Base-by-base conservation (phyloP, 2,797 vertebrate genomes). In the Leptatherina wallacei region DNA sequence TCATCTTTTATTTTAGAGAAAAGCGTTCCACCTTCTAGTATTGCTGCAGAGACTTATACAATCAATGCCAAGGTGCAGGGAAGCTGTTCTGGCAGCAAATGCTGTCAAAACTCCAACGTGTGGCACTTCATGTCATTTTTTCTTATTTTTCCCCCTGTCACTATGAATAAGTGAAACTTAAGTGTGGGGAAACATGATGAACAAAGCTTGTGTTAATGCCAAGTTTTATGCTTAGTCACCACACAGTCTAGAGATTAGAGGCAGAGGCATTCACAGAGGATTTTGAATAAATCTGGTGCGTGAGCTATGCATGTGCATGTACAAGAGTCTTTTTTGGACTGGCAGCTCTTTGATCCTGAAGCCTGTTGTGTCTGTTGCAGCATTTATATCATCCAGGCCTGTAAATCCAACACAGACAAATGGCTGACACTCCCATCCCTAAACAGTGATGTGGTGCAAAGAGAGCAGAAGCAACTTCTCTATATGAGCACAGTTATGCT, bases 331-430 rank as follows among this genome's bases (percentile, higher is more conserved):
- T 59, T 32, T 86, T 73, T 77, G 78, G 69, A 72, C 71, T 68
- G 78, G 74, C 67, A 77, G 73, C 73, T 81, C 81, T 89, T 88
- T 87, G 77, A 90, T 90, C 77, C 67, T 67, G 71, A 56, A 73
- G 80, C 77, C 55, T 73, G 81, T 80, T 81, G 76, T 76, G 80
- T 82, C 65, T 78, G 68, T 74, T 69, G 70, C 70, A 68, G 63
- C 61, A 71, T 71, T 77, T 72, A 49, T 73, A 64, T 85, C 73
- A 82, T 42, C 64, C 38, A 60, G 74, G 49, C 79, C 66, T 60
- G 61, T 59, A 59, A 84, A 89, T 82, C 69, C 73, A 77, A 64
- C 78, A 33, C 52, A 66, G 61, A 72, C 29, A 36, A 30, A 27
- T 9, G 0, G 59, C 52, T 66, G 81, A 70, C 69, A 67, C 74